Conservation (phyloP, 2,113 vertebrate genomes). For the Phalacrocorax carbo region DNA sequence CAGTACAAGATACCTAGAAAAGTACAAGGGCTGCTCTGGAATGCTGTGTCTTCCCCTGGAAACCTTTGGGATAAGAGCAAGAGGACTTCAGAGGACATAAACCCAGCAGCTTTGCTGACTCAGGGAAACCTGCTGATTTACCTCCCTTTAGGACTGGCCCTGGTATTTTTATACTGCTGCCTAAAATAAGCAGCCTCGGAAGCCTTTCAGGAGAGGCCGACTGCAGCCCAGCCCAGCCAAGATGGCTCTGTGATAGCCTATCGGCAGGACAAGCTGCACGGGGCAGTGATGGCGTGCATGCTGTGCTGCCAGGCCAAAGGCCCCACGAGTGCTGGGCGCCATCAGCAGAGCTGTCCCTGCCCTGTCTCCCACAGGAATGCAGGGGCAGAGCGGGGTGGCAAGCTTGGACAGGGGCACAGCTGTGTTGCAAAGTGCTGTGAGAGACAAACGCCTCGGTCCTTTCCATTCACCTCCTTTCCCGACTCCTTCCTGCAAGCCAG, state of each 20-base stretch:
- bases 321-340: fast-evolving
- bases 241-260: background rate
- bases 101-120: background rate
- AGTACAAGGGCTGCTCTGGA: background rate
- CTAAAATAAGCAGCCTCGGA: background rate
- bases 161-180: slow-evolving; percentile 15
- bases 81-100: background rate
- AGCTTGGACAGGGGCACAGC: background rate
- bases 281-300: fast-evolving
- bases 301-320: fast-evolving
- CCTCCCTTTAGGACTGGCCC: background rate
- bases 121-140: slow-evolving; percentile 10
- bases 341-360: background rate
- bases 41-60: background rate
- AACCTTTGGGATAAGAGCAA: background rate
- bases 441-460: background rate
- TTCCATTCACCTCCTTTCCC: background rate
- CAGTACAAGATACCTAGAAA: background rate
- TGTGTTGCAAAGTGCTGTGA: fast-evolving
- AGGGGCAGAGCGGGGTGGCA: background rate
- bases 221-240: fast-evolving
- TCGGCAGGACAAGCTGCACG: fast-evolving
- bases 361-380: fast-evolving
- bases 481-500: fast-evolving
- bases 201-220: background rate